These are phyloP conservation scores for Linnaemya tessellans DNA, from an alignment of 2,888 invertebrate genomes.

Conservation along the genomic window DNA sequence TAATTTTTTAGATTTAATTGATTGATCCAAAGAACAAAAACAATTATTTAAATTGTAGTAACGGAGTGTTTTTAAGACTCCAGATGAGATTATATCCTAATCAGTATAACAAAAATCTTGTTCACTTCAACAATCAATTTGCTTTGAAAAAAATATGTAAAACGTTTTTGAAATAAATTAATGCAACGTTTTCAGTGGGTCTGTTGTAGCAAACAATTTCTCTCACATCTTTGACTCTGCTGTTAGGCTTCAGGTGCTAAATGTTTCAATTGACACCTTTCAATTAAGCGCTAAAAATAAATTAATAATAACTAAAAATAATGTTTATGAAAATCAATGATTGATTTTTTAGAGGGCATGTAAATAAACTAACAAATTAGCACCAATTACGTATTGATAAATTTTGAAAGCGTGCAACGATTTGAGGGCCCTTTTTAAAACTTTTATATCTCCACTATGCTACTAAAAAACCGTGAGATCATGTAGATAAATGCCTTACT, in stretches of 20 bases:
- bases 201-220: background rate
- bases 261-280: background rate
- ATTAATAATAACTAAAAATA: slow-evolving; percentile 9
- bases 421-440: background rate
- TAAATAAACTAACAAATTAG: background rate
- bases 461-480: too few relatives aligned
- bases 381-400: background rate
- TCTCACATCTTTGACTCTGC: background rate
- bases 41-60: too few relatives aligned
- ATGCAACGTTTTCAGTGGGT: background rate
- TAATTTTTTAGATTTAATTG: too few relatives aligned
- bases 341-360: background rate
- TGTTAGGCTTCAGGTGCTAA: background rate
- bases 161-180: too few relatives aligned
- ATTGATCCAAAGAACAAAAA: too few relatives aligned
- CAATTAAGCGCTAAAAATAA: background rate
- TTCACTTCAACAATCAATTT: too few relatives aligned
- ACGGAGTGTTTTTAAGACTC: too few relatives aligned
- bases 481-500: too few relatives aligned
- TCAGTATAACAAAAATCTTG: too few relatives aligned
- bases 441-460: too few relatives aligned
- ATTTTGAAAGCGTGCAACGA: background rate
- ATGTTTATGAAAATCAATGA: slow-evolving; percentile 6
- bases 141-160: too few relatives aligned
- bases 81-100: too few relatives aligned